Conservation (phyloP, 1,140 invertebrate genomes). For the Caenorhabditis brenneri region DNA sequence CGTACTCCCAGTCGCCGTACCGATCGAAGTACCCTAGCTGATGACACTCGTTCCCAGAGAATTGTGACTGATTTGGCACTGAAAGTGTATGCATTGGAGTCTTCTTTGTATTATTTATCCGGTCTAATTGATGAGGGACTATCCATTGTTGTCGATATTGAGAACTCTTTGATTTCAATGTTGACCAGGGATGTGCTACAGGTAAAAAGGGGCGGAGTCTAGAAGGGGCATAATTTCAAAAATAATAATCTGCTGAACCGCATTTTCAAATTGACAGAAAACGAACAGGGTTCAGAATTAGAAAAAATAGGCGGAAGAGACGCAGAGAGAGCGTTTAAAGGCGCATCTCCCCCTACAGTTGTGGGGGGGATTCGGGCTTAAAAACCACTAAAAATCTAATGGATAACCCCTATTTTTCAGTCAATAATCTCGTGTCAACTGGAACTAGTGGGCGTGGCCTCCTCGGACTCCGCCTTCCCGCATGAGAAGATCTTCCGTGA, state of each 20-base stretch:
- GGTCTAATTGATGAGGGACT: constrained; percentile 65
- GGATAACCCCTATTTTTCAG: too few species aligned
- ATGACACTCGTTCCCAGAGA: constrained; percentile 53
- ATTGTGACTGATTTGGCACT: constrained; percentile 61
- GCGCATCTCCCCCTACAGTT: too few species aligned
- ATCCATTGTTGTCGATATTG: constrained; percentile 63
- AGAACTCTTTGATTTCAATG: constrained; percentile 66
- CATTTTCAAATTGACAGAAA: too few species aligned
- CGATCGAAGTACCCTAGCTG: not conserved
- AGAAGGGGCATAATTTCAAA: too few species aligned
- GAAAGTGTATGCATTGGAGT: constrained; percentile 63
- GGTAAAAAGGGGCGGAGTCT: not conserved
- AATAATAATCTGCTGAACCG: too few species aligned
- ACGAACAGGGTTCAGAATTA: too few species aligned
- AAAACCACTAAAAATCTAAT: too few species aligned
- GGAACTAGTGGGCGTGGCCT: constrained; percentile 56
- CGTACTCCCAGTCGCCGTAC: constrained; percentile 45
- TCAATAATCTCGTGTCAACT: constrained; percentile 18
- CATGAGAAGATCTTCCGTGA: constrained; percentile 24
- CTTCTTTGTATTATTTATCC: constrained; percentile 64
- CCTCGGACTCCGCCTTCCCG: not conserved
- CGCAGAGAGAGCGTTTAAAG: too few species aligned
- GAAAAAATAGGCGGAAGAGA: too few species aligned
- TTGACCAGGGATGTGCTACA: constrained; percentile 23
- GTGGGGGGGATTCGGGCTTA: too few species aligned